phyloP scores from a whole-genome alignment of 2,888 invertebrate genomes.

The Lamellibrachia columna region DNA sequence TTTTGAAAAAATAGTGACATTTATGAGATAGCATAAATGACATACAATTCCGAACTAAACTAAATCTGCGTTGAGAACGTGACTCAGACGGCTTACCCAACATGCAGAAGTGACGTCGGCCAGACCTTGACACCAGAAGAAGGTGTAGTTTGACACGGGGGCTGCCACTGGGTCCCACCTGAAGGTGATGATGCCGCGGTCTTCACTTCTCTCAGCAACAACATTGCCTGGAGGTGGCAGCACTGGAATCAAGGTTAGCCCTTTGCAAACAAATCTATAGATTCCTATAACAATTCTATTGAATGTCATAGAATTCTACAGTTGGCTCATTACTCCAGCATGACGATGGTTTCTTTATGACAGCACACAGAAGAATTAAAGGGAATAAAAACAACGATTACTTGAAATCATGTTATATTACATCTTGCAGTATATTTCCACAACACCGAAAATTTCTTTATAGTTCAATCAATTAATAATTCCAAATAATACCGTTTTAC shows the following conservation, averaged over 20 bases:
- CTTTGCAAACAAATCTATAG: neutral
- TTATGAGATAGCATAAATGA: no score
- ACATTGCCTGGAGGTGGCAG: neutral
- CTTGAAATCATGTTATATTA: no score
- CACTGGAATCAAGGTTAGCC: neutral
- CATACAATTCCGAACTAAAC: no score
- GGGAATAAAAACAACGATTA: no score
- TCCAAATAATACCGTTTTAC: no score
- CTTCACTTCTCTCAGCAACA: neutral
- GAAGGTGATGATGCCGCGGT: neutral
- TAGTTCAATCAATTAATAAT: no score
- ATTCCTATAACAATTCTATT: neutral
- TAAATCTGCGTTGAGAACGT: neutral
- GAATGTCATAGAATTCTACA: neutral
- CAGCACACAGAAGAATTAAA: no score
- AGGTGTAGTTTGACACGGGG: neutral
- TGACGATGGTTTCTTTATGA: no score
- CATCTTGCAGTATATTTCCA: no score
- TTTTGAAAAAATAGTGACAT: no score
- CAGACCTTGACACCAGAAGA: neutral
- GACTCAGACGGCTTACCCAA: neutral
- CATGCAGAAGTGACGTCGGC: neutral
- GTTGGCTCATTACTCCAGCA: no score
- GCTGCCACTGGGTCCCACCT: neutral
- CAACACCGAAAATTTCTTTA: no score